Percentiles rank a stretch among this genome's conserved stretches.
Conservation (phyloP, 2,888 invertebrate species). For the Bugulina stolonifera region DNA sequence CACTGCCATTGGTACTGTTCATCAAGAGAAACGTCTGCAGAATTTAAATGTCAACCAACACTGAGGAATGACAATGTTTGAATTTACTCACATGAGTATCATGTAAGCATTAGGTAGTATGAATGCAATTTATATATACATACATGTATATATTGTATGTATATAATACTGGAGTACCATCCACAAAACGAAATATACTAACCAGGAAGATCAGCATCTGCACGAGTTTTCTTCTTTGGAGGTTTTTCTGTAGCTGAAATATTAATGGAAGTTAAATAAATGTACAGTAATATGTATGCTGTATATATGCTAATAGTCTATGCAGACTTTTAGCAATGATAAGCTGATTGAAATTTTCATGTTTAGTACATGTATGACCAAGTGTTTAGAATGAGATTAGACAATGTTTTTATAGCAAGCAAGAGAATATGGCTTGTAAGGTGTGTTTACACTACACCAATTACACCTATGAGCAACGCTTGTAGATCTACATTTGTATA, state of each 20-base stretch:
- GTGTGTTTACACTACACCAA: too few species aligned
- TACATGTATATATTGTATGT: background rate
- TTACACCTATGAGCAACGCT: too few species aligned
- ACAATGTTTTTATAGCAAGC: too few species aligned
- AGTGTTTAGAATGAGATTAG: too few species aligned
- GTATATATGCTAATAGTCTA: too few species aligned
- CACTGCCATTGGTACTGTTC: constrained; percentile 38
- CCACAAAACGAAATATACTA: background rate
- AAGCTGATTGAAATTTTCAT: too few species aligned
- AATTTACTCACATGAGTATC: background rate
- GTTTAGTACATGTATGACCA: too few species aligned
- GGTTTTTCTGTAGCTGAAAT: background rate
- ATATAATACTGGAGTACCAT: background rate
- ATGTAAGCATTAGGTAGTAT: too few species aligned
- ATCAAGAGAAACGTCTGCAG: background rate
- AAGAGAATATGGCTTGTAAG: too few species aligned
- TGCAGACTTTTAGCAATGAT: too few species aligned
- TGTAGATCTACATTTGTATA: too few species aligned
- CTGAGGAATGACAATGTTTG: background rate
- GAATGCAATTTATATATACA: too few species aligned
- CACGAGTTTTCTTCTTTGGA: background rate
- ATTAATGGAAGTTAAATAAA: background rate
- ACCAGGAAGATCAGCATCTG: background rate
- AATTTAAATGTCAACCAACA: background rate
- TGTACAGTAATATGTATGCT: background rate